These are phyloP conservation scores for Slavum lentiscoides DNA, from an alignment of 2,888 invertebrate species.

Conservation along the genomic window DNA sequence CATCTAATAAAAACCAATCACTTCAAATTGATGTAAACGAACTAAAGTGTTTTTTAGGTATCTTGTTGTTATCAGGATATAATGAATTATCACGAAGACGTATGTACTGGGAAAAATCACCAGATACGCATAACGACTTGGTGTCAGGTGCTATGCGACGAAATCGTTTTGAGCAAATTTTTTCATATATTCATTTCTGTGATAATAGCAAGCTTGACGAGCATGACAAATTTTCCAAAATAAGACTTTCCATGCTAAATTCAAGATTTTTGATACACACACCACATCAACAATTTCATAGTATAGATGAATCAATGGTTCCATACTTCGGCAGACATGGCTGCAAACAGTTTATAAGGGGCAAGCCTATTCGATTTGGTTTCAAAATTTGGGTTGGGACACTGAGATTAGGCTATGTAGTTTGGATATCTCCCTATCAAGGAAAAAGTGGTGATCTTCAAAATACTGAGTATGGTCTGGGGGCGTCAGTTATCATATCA, in stretches of 20 bases:
- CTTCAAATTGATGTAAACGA: constrained; percentile 7
- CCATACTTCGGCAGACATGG: constrained; percentile 49
- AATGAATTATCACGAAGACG: constrained; percentile 54
- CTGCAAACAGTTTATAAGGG: constrained; percentile 16
- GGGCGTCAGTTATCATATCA: constrained; percentile 19
- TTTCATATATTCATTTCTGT: constrained; percentile 17
- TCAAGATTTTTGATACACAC: constrained; percentile 24
- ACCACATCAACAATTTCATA: constrained; percentile 29
- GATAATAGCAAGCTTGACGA: constrained; percentile 12
- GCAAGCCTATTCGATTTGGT: constrained; percentile 56
- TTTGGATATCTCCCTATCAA: constrained; percentile 41
- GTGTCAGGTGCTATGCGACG: background rate
- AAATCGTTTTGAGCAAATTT: constrained; percentile 14
- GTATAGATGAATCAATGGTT: constrained; percentile 50
- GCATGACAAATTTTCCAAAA: constrained; percentile 42
- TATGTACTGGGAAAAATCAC: constrained; percentile 54
- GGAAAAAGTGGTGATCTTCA: constrained; percentile 25
- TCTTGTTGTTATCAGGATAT: constrained; percentile 55
- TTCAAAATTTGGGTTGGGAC: constrained; percentile 54
- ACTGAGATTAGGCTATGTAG: constrained; percentile 12
- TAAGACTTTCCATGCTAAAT: constrained; percentile 49
- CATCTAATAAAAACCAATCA: background rate
- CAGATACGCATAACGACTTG: constrained; percentile 46
- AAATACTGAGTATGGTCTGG: constrained; percentile 18
- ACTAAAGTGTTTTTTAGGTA: constrained; percentile 54